phyloP scores from a whole-genome alignment of 2,888 invertebrate genomes.

The Limnephilus marmoratus region DNA sequence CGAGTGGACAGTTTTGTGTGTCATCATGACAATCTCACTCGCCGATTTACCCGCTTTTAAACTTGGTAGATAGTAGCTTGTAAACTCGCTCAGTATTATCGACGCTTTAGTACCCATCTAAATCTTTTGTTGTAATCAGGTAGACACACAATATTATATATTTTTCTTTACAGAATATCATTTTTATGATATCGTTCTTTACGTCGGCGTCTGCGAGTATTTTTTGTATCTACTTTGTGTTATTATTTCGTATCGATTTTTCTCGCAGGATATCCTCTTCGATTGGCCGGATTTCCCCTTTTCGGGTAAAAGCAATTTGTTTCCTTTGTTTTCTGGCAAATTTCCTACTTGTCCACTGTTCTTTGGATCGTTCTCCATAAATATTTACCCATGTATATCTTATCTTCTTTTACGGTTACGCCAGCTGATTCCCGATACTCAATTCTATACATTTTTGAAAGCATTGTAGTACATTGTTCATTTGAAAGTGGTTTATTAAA shows the following conservation, averaged over 20 bases:
- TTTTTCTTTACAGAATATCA: not conserved
- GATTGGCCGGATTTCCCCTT: conserved; percentile 60
- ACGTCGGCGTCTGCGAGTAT: not conserved
- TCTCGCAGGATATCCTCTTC: conserved; percentile 57
- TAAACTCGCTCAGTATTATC: too few relatives aligned
- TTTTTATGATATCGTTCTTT: conserved; percentile 14
- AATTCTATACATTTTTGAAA: conserved; percentile 10
- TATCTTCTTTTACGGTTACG: conserved; percentile 30
- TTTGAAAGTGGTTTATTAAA: not conserved
- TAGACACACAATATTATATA: not conserved
- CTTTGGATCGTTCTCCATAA: conserved; percentile 47
- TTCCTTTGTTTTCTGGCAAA: conserved; percentile 59
- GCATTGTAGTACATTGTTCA: not conserved
- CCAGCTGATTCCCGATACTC: conserved; percentile 24
- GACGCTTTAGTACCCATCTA: not conserved
- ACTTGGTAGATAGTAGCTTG: too few relatives aligned
- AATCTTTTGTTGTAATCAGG: not conserved
- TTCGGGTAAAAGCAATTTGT: conserved; percentile 53
- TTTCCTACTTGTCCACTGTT: conserved; percentile 54
- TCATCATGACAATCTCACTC: too few relatives aligned
- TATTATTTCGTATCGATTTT: conserved; percentile 45
- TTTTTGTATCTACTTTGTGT: not conserved
- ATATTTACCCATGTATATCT: conserved; percentile 20
- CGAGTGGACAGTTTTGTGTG: too few relatives aligned
- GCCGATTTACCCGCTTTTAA: too few relatives aligned